phyloP scores from a whole-genome alignment of 1,140 invertebrate species.

The Brachionus sp. region DNA sequence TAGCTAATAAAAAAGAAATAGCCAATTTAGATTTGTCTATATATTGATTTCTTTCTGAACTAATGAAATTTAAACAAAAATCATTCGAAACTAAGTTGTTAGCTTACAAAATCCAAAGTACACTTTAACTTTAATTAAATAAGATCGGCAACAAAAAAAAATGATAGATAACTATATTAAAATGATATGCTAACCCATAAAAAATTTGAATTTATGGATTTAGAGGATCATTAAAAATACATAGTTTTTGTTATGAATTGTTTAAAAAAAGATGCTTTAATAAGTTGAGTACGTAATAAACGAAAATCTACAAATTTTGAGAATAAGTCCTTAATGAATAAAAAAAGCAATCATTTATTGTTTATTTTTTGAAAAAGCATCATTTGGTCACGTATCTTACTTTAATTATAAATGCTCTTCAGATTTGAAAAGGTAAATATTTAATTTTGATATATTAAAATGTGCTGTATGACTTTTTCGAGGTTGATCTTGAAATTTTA shows the following conservation, averaged over 20 bases:
- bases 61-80: background rate
- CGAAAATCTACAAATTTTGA: background rate
- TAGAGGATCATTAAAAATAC: background rate
- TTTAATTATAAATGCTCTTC: no score
- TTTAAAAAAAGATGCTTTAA: background rate
- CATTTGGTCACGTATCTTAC: background rate
- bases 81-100: background rate
- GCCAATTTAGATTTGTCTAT: background rate
- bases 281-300: background rate
- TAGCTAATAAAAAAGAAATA: background rate
- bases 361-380: background rate
- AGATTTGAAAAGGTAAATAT: no score
- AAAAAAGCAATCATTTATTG: background rate
- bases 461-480: no score
- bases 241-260: background rate
- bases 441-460: no score
- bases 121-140: constrained; percentile 1
- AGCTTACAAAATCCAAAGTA: background rate
- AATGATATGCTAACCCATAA: background rate
- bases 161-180: background rate
- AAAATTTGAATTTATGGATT: constrained; percentile 3
- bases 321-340: background rate
- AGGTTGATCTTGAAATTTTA: no score
- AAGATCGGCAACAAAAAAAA: background rate
- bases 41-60: background rate